These are phyloP conservation scores for Nothobranchius furzeri DNA, from an alignment of 2,113 vertebrate species.

Conservation along the genomic window DNA sequence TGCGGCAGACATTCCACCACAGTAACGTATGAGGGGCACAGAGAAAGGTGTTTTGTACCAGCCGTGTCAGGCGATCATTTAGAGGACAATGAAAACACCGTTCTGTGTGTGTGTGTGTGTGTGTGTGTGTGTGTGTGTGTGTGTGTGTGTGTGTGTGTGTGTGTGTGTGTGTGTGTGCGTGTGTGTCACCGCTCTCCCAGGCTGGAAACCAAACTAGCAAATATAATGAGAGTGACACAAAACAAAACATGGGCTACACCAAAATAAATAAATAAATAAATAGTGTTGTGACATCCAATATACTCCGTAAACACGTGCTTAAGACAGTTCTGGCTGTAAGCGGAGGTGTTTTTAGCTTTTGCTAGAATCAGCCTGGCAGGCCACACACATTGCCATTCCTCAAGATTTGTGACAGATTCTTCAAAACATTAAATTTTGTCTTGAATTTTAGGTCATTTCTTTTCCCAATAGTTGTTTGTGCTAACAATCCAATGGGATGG, in stretches of 20 bases:
- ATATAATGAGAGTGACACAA: constrained; percentile 39
- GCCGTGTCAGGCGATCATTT: constrained; percentile 30
- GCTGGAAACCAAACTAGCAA: neutral
- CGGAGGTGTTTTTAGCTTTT: constrained; percentile 45
- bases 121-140: too few species aligned
- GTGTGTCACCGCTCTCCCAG: constrained; percentile 10
- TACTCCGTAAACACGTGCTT: constrained; percentile 12
- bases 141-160: too few species aligned
- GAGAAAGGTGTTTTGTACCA: constrained; percentile 33
- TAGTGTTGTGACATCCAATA: constrained; percentile 50
- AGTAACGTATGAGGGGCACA: constrained; percentile 24
- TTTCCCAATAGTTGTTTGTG: constrained; percentile 53
- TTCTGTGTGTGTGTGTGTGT: neutral
- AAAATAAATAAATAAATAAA: constrained; percentile 43
- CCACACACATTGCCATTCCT: constrained; percentile 54
- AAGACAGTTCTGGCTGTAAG: constrained; percentile 49
- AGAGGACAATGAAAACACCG: constrained; percentile 50
- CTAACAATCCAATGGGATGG: constrained; percentile 19
- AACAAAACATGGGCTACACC: constrained; percentile 39
- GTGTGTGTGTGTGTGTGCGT: neutral
- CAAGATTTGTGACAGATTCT: constrained; percentile 34
- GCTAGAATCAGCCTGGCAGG: constrained; percentile 47
- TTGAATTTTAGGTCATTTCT: constrained; percentile 55
- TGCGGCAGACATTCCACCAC: constrained; percentile 28
- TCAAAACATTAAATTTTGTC: constrained; percentile 54